Evolutionary conservation across 1,140 invertebrate species (phyloP).

Genomic region (Ylistrum balloti): DNA sequence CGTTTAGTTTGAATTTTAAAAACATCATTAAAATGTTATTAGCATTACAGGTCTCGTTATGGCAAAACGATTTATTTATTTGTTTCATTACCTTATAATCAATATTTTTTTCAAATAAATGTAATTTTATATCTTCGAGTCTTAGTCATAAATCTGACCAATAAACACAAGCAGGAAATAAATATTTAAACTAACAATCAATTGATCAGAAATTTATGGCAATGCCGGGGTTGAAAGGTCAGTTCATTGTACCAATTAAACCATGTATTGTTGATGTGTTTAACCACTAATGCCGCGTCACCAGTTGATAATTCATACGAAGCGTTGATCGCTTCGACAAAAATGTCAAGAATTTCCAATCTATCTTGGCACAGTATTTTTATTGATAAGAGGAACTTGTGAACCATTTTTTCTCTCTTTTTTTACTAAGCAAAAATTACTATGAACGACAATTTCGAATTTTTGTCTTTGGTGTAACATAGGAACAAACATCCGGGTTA

Average conservation of each 20-base stretch:
- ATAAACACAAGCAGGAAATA: background rate
- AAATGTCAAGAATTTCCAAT: background rate
- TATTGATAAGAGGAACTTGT: no score
- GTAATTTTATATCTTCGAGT: background rate
- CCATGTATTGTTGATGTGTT: background rate
- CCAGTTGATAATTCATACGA: background rate
- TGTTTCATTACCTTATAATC: background rate
- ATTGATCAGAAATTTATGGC: background rate
- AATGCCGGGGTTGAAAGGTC: background rate
- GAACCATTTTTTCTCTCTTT: no score
- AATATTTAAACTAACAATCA: background rate
- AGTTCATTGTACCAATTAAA: background rate
- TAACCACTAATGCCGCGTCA: background rate
- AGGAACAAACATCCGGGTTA: no score
- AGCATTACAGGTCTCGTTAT: background rate
- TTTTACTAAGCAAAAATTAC: no score
- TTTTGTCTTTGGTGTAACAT: no score
- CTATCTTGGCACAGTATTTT: no score
- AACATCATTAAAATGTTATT: background rate
- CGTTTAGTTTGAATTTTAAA: background rate
- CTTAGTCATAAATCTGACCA: background rate
- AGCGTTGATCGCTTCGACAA: background rate
- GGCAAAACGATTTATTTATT: background rate
- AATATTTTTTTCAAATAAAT: slow-evolving; percentile 16
- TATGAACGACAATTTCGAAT: no score